phyloP scores from a whole-genome alignment of 2,888 invertebrate genomes.

The Heliconius aoede region DNA sequence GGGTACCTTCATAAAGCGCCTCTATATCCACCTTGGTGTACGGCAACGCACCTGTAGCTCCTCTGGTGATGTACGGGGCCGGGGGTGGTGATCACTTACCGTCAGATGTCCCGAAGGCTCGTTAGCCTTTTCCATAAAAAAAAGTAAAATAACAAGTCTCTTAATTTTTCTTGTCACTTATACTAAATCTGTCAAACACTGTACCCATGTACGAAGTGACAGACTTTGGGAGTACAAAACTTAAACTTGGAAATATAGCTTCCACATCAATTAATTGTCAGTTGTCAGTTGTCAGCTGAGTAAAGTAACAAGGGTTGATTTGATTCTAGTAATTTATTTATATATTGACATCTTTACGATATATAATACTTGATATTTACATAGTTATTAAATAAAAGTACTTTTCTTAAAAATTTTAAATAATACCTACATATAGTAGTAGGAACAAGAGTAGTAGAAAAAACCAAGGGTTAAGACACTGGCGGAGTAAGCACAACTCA shows the following conservation, averaged over 20 bases:
- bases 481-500: too few relatives aligned
- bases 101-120: too few relatives aligned
- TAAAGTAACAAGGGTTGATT: constrained; percentile 32
- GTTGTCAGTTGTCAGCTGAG: neutral
- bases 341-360: constrained; percentile 8
- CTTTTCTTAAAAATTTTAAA: too few relatives aligned
- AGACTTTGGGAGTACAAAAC: neutral
- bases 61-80: too few relatives aligned
- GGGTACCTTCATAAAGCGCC: too few relatives aligned
- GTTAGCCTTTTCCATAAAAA: too few relatives aligned
- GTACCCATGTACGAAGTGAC: constrained; percentile 1
- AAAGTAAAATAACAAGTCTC: neutral
- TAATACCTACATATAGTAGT: too few relatives aligned
- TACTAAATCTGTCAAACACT: neutral
- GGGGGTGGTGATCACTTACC: too few relatives aligned
- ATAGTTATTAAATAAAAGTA: neutral
- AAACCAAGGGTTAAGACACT: too few relatives aligned
- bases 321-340: constrained; percentile 21
- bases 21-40: too few relatives aligned
- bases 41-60: too few relatives aligned
- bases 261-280: constrained; percentile 9
- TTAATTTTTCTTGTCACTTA: neutral
- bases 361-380: neutral
- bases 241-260: constrained; percentile 5
- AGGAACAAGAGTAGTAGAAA: too few relatives aligned